phyloP scores from a whole-genome alignment of 2,113 vertebrate species.

The Symphodus melops region DNA sequence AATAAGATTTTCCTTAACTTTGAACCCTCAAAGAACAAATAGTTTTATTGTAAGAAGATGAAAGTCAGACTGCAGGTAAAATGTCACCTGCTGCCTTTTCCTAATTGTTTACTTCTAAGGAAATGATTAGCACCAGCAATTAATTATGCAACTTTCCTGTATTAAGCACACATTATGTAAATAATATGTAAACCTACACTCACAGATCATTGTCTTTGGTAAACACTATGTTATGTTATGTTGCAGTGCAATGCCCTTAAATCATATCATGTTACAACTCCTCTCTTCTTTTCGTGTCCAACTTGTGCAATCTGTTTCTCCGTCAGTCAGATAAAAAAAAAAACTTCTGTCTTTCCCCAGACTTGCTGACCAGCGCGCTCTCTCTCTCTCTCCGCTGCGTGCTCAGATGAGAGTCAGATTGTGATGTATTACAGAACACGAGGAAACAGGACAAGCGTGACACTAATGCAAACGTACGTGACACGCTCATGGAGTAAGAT shows the following conservation, averaged over 20 bases:
- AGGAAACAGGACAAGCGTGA: constrained; percentile 20
- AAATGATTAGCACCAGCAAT: constrained; percentile 8
- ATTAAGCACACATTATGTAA: background rate
- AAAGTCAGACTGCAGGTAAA: constrained; percentile 10
- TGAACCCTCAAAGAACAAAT: background rate
- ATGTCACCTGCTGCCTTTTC: background rate
- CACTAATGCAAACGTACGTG: constrained; percentile 13
- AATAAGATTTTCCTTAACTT: background rate
- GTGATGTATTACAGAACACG: background rate
- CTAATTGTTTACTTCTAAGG: constrained; percentile 3
- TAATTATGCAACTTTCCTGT: background rate
- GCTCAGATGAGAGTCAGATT: background rate
- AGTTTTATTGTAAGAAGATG: background rate
- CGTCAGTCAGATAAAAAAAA: background rate
- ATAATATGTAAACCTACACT: background rate
- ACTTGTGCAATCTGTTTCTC: background rate
- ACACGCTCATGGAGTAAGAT: constrained; percentile 4
- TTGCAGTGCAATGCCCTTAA: background rate
- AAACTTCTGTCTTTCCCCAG: background rate
- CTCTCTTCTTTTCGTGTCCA: background rate
- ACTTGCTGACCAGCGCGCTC: background rate
- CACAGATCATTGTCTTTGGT: background rate
- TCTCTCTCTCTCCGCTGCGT: background rate
- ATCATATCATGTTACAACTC: background rate
- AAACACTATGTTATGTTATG: constrained; percentile 1